phyloP scores from a whole-genome alignment of 2,113 vertebrate species.

The Rallus limicola region DNA sequence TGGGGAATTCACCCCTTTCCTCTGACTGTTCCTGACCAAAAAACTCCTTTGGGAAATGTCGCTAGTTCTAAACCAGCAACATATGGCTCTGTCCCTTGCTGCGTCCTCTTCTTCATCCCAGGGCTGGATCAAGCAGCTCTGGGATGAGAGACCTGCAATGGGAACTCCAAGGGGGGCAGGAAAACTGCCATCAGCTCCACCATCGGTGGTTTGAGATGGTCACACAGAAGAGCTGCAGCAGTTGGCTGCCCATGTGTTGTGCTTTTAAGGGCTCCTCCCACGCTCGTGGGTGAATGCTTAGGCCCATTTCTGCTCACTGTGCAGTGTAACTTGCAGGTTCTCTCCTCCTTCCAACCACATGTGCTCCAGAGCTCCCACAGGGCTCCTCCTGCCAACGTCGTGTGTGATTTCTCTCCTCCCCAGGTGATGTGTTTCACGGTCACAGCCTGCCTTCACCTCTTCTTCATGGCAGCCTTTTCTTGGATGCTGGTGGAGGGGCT shows the following conservation, averaged over 20 bases:
- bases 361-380: background rate
- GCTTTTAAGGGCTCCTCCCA: background rate
- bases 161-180: background rate
- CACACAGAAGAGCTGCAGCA: background rate
- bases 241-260: background rate
- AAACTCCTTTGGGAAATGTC: background rate
- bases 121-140: background rate
- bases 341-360: background rate
- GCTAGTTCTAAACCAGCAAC: background rate
- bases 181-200: background rate
- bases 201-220: background rate
- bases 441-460: slow-evolving; percentile 86
- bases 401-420: background rate
- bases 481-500: slow-evolving; percentile 95
- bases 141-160: background rate
- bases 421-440: slow-evolving; percentile 83
- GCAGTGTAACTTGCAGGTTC: background rate
- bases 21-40: background rate
- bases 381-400: background rate
- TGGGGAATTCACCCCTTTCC: background rate
- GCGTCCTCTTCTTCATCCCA: background rate
- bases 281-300: background rate
- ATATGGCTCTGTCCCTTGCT: background rate
- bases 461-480: slow-evolving; percentile 91
- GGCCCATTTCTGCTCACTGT: background rate